Conservation (phyloP, 37 sponge, comb jelly and placozoan genomes). For the Agelas oroides region DNA sequence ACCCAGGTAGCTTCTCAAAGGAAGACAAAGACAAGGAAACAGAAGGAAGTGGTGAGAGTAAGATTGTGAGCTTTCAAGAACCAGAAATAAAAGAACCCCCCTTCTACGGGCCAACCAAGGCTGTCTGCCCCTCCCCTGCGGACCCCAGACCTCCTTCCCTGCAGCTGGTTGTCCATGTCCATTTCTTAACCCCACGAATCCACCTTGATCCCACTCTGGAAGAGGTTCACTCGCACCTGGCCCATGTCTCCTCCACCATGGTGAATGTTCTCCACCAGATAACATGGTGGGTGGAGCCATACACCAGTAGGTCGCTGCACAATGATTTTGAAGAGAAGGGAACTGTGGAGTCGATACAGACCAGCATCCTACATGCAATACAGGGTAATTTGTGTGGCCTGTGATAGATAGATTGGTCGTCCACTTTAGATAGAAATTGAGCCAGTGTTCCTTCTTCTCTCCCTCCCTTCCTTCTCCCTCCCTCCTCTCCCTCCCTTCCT, state of each 20-base stretch:
- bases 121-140: background rate
- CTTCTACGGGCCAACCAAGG: background rate
- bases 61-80: background rate
- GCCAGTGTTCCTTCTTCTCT: too few relatives aligned
- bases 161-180: conserved; percentile 44
- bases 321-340: conserved; percentile 37
- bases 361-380: conserved; percentile 22
- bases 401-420: too few relatives aligned
- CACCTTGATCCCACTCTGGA: conserved; percentile 52
- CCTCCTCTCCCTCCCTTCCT: background rate
- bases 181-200: conserved; percentile 58
- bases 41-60: background rate
- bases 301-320: conserved; percentile 34
- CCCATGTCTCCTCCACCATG: conserved; percentile 30
- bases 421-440: too few relatives aligned
- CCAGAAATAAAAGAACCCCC: background rate
- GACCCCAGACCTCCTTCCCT: background rate
- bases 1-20: too few relatives aligned
- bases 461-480: background rate
- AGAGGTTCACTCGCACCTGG: conserved; percentile 37
- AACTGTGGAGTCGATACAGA: conserved; percentile 22
- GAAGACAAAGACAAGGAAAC: too few relatives aligned
- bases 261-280: conserved; percentile 24
- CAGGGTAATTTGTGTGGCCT: conserved; percentile 36
- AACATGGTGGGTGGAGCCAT: conserved; percentile 51